Conservation (phyloP, 2,888 invertebrate genomes). For the Metalampra italica region DNA sequence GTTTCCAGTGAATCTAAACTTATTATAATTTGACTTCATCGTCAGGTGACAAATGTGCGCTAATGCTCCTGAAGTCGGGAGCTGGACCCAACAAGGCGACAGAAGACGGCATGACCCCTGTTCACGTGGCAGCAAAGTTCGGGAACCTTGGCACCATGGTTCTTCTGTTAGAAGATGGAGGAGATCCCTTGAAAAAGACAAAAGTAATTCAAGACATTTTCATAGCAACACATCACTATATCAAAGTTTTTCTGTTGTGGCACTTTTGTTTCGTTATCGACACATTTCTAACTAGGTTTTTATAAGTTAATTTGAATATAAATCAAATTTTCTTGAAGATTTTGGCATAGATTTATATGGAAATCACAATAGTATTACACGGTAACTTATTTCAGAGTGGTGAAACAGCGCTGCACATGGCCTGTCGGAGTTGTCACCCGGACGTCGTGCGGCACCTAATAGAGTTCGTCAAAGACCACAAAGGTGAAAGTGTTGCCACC, state of each 20-base stretch:
- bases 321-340: no score
- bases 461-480: slow-evolving; percentile 86
- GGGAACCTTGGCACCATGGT: slow-evolving; percentile 93
- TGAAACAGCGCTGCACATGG: slow-evolving; percentile 97
- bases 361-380: no score
- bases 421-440: slow-evolving; percentile 90
- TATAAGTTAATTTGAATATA: no score
- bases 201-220: slow-evolving; percentile 79
- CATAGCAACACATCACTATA: no score
- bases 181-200: slow-evolving; percentile 94
- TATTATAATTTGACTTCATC: neutral
- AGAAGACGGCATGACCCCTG: slow-evolving; percentile 97
- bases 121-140: slow-evolving; percentile 96
- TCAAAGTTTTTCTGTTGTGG: no score
- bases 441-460: slow-evolving; percentile 93
- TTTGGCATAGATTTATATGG: no score
- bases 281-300: no score
- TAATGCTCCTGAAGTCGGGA: slow-evolving; percentile 98
- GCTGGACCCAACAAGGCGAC: slow-evolving; percentile 97
- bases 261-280: no score
- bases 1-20: no score
- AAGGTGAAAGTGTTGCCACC: slow-evolving; percentile 88
- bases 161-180: slow-evolving; percentile 94
- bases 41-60: slow-evolving; percentile 84
- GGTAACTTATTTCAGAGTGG: slow-evolving; percentile 83